These are phyloP conservation scores for Trichonephila clavipes DNA, from an alignment of 1,140 invertebrate species.

Conservation along the genomic window DNA sequence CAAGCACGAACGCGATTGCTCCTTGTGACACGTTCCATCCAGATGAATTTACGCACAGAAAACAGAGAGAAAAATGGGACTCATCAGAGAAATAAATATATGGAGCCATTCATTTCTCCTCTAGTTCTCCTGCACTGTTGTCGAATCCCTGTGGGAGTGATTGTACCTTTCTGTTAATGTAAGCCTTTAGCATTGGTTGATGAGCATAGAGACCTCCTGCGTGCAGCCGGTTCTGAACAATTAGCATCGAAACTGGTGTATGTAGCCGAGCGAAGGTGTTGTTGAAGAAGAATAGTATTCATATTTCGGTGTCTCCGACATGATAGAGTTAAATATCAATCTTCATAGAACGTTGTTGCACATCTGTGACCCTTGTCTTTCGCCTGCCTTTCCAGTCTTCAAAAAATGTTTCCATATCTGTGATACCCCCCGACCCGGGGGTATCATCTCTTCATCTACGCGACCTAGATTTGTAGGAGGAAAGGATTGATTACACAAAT, in stretches of 20 bases:
- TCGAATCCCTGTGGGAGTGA: background rate
- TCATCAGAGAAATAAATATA: background rate
- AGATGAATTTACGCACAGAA: background rate
- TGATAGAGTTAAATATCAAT: no score
- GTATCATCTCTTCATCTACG: no score
- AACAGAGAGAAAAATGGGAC: slow-evolving; percentile 18
- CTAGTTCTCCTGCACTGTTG: background rate
- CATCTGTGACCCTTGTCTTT: background rate
- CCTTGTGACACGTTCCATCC: no score
- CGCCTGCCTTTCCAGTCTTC: no score
- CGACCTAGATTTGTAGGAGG: no score
- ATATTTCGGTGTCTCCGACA: no score
- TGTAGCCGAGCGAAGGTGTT: background rate
- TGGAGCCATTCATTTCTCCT: background rate
- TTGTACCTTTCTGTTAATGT: background rate
- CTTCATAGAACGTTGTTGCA: background rate
- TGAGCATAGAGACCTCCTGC: background rate
- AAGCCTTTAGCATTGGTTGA: background rate
- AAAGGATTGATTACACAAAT: no score
- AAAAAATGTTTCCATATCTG: background rate
- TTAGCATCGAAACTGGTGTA: background rate
- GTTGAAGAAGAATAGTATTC: no score
- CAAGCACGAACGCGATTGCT: no score
- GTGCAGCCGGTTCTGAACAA: background rate
- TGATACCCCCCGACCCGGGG: no score